Evolutionary conservation across 2,888 invertebrate species (phyloP), one percentile per base, ranked within the genome.

Genomic region (Troglohyphantes excavatus): DNA sequence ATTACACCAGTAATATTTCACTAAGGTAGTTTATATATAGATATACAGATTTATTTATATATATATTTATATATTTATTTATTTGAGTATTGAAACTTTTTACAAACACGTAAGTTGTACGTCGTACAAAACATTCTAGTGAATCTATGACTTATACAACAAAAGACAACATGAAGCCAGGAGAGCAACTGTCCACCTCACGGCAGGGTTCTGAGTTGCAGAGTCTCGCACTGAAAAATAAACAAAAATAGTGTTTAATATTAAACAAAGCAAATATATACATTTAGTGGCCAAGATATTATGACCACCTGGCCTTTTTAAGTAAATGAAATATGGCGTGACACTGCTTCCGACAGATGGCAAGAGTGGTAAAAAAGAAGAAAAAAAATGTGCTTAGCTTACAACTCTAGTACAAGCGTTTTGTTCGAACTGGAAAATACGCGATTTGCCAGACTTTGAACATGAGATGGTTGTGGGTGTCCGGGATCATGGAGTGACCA

Each of bases 71-170:
- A 70, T 79, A 88, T 88, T 75, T 89, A 81, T 81, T 87, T 87
- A 83, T 83, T 89, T 89, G 89, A 89, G 76, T 89, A 89, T 89
- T 89, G 89, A 89, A 89, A 89, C 89, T 89, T 89, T 89, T 89
- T 89, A 89, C 89, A 89, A 89, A 89, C 89, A 89, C 89, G 83
- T 89, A 83, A 78, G 83, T 89, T 89, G 89, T 89, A 89, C 83
- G 81, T 89, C 78, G 89, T 89, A 89, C 83, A 89, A 89, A 89
- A 89, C 89, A 89, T 67, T 83, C 89, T 89, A 89, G 83, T 89
- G 89, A 72, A 83, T 78, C 89, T 89, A 89, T 89, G 83, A 89
- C 83, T 89, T 83, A 78, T 83, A 89, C 83, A 89, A 89, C 78
- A 89, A 83, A 78, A 89, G 89, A 89, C 89, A 89, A 53, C 89